Evolutionary conservation across 2,113 vertebrate species (phyloP).

Genomic region (Brachypodius melanocephalos): DNA sequence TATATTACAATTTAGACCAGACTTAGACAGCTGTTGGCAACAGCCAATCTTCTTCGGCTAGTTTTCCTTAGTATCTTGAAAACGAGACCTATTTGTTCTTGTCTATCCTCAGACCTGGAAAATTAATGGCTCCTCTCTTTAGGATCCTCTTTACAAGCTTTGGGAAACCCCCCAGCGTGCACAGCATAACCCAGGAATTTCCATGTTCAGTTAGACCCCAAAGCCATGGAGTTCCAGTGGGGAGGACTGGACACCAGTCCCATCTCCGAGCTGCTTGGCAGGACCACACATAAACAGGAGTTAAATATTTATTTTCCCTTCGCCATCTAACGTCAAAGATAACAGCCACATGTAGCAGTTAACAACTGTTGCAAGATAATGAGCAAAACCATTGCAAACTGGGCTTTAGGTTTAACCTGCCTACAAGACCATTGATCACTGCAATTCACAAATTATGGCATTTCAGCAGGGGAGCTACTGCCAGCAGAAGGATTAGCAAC

Average conservation of each 20-base stretch:
- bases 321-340: not conserved
- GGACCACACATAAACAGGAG: not conserved
- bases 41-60: not conserved
- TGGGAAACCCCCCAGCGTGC: accelerated
- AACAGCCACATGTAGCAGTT: not conserved
- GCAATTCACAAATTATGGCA: slow-evolving; percentile 32
- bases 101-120: not conserved
- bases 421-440: not conserved
- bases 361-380: not conserved
- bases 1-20: not conserved
- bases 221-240: not conserved
- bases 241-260: not conserved
- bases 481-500: slow-evolving; percentile 55
- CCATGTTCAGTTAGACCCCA: not conserved
- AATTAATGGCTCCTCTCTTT: not conserved
- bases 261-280: not conserved
- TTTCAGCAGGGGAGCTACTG: not conserved
- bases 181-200: not conserved
- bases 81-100: not conserved
- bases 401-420: not conserved
- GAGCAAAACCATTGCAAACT: not conserved
- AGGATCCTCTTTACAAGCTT: not conserved
- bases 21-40: not conserved
- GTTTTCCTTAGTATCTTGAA: not conserved
- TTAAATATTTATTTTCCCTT: slow-evolving; percentile 37